These are phyloP conservation scores for Tipula lateralis DNA, from an alignment of 2,888 invertebrate species.

Conservation along the genomic window DNA sequence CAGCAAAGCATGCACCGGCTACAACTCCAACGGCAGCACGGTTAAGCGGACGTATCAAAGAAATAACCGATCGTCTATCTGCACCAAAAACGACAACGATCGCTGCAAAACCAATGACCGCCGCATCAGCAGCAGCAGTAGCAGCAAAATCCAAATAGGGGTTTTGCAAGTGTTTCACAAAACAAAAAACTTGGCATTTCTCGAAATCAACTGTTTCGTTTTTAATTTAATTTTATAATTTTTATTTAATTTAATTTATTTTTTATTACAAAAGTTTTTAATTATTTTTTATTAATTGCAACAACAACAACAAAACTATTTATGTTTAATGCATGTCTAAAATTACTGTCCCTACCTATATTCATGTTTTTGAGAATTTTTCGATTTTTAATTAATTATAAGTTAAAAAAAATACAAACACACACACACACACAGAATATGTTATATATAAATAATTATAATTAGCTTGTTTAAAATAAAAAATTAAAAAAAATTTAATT, in stretches of 20 bases:
- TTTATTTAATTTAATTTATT: constrained; percentile 32
- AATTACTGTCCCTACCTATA: not conserved
- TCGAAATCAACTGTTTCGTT: constrained; percentile 20
- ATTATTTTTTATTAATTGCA: not conserved
- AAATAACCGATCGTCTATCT: constrained; percentile 49
- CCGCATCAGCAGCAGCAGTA: not conserved
- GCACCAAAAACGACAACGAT: constrained; percentile 40
- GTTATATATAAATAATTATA: not conserved
- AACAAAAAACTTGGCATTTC: constrained; percentile 14
- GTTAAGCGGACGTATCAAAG: constrained; percentile 50
- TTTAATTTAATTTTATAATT: constrained; percentile 32
- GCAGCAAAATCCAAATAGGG: not conserved
- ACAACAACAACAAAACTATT: not conserved
- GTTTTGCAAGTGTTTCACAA: not conserved
- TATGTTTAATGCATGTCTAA: not conserved
- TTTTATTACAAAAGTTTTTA: constrained; percentile 30
- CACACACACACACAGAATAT: not conserved
- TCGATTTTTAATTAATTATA: not conserved
- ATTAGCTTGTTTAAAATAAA: not conserved
- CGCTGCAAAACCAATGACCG: not conserved
- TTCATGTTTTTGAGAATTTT: not conserved
- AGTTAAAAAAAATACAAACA: not conserved
- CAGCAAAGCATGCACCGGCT: constrained; percentile 26
- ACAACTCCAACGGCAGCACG: constrained; percentile 42
- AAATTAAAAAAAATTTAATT: not conserved